A percentile compares a stretch with the other conserved stretches of the same genome.
Evolutionary conservation across 2,888 invertebrate species (phyloP).

Genomic region (Rhingia campestris): DNA sequence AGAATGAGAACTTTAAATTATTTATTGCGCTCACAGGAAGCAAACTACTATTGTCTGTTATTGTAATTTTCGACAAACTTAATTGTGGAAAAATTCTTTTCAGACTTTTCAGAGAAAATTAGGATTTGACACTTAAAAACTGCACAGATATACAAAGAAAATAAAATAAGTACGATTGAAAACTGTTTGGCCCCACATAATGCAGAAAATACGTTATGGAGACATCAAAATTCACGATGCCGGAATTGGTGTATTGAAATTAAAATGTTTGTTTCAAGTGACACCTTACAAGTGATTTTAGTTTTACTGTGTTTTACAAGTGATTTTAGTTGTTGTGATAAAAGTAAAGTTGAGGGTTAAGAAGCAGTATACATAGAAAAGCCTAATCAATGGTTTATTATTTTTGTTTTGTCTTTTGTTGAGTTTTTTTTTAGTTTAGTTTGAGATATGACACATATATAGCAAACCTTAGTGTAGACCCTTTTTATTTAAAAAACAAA

Average conservation of each 20-base stretch:
- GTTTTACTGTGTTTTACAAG: background rate
- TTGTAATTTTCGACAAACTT: constrained; percentile 23
- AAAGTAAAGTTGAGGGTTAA: background rate
- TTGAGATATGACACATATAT: background rate
- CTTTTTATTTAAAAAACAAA: background rate
- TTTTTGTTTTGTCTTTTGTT: background rate
- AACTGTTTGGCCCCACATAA: constrained; percentile 74
- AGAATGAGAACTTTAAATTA: constrained; percentile 30
- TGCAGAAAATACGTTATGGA: constrained; percentile 74
- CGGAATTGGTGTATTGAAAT: constrained; percentile 53
- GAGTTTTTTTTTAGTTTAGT: background rate
- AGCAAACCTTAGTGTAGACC: constrained; percentile 8
- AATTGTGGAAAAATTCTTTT: constrained; percentile 57
- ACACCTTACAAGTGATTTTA: constrained; percentile 36
- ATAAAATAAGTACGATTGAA: constrained; percentile 70
- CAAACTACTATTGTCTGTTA: constrained; percentile 16
- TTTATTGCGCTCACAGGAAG: background rate
- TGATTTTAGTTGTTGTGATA: background rate
- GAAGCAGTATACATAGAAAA: background rate
- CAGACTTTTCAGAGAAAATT: constrained; percentile 29
- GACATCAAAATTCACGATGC: constrained; percentile 73
- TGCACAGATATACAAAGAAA: constrained; percentile 45
- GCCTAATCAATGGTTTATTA: background rate
- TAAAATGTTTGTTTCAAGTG: constrained; percentile 39
- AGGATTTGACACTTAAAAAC: constrained; percentile 45